Base-by-base conservation (phyloP, 1,140 invertebrate species). In the Drosophila pseudoananassae region DNA sequence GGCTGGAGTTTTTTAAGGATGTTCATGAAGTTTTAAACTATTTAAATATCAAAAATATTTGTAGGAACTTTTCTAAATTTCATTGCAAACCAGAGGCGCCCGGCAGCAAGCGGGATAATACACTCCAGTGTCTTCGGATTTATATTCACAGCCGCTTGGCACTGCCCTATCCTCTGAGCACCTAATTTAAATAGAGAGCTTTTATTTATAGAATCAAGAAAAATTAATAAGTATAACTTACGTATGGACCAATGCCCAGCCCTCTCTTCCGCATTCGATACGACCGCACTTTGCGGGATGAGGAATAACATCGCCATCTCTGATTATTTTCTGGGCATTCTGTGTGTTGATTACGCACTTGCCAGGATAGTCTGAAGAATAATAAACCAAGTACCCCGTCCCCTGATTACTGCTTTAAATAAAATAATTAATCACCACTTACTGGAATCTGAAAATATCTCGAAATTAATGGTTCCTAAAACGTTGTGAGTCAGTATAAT, bases 171-270 rank as follows among this genome's bases (percentile, higher is more conserved):
- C 0, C 0, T 1, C 0, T 1, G 17, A 1, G 12, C 80, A 84
- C 12, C 80, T 83, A 23, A 8, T 6, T 33, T 9, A 8, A 46
- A 5, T 0, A 9, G 10, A 8, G 3, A 10, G 10, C 8, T 31
- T 1, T 31, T 31, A 31, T 10, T 31, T 8, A 3, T 31, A 31
- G 8, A 31, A 31, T 36, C 12, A 1, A 36, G 10, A 36, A 12
- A n/a, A n/a, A 12, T 12, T 12, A 36, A 0, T 12, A n/a, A 10
- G 3, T 12, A 1, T 10, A 3, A 1, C 52, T 45, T 29, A 53
- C 80, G 36, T 47, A 73, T 77, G 70, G 12, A 85, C 45, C 36
- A 85, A 14, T 6, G 76, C 81, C 72, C 73, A 85, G 15, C 81
- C 57, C 5, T 77, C n/a, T n/a, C 14, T 47, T 6, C 68, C 77